Percentiles rank a stretch among this genome's conserved stretches.
Evolutionary conservation across 2,113 vertebrate genomes (phyloP).

Genomic region (Odocoileus hemionus): DNA sequence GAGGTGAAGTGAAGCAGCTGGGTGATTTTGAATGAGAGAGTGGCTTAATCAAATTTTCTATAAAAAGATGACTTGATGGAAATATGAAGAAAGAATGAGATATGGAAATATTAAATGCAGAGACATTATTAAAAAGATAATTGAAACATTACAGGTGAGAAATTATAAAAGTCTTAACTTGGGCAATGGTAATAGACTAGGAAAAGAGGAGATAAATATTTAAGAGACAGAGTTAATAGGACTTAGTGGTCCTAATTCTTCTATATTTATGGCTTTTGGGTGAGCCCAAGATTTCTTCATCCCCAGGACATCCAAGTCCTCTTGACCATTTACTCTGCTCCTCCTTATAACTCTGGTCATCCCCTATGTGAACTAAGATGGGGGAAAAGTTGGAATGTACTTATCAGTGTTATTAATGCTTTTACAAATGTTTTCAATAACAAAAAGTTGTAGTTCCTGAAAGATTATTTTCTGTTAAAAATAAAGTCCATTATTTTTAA

Average conservation of each 20-base stretch:
- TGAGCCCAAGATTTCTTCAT: neutral
- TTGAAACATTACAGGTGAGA: conserved; percentile 55
- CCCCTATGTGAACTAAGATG: neutral
- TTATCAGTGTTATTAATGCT: neutral
- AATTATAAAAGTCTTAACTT: conserved; percentile 50
- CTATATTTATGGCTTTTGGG: neutral
- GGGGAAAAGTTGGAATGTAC: neutral
- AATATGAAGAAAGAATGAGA: conserved; percentile 27
- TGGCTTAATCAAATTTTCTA: conserved; percentile 12
- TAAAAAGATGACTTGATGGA: conserved; percentile 28
- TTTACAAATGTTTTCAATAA: neutral
- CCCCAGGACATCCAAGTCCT: neutral
- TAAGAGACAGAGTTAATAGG: neutral
- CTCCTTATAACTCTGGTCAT: neutral
- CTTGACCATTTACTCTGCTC: neutral
- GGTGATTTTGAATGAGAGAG: neutral
- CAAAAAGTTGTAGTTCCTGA: neutral
- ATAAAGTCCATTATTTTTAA: neutral
- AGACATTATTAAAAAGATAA: conserved; percentile 55
- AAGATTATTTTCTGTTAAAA: conserved; percentile 6
- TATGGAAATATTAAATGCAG: conserved; percentile 47
- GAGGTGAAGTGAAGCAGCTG: neutral
- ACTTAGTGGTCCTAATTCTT: conserved; percentile 4
- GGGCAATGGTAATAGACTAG: conserved; percentile 2
- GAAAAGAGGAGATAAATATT: conserved; percentile 62